These are phyloP conservation scores for Microctenopoma stevenorrisi DNA, from an alignment of 2,797 vertebrate species.

Conservation along the genomic window DNA sequence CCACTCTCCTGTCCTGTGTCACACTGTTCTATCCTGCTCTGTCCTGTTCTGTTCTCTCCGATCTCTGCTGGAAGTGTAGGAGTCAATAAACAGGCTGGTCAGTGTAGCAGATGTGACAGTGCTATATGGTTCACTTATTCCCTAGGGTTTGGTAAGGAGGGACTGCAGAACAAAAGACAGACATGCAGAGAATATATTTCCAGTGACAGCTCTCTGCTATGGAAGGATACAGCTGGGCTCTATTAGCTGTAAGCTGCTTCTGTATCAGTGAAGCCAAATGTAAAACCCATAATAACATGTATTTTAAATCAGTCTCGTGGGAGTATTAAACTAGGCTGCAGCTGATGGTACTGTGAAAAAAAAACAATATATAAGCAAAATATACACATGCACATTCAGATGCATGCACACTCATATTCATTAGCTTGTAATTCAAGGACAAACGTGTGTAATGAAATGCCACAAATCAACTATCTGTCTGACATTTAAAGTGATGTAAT, in stretches of 20 bases:
- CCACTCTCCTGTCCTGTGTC: constrained; percentile 23
- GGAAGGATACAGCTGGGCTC: constrained; percentile 32
- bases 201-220: constrained; percentile 51
- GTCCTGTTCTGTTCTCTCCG: constrained; percentile 36
- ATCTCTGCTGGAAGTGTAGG: constrained; percentile 31
- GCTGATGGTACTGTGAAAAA: constrained; percentile 31
- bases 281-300: constrained; percentile 56
- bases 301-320: constrained; percentile 56
- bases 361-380: constrained; percentile 33
- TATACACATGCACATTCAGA: constrained; percentile 13
- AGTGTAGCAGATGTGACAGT: constrained; percentile 58
- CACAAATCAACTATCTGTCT: background rate
- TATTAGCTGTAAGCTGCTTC: constrained; percentile 37
- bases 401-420: background rate
- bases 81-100: constrained; percentile 60
- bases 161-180: constrained; percentile 51
- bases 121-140: constrained; percentile 55
- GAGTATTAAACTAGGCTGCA: constrained; percentile 48
- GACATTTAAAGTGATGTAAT: constrained; percentile 27
- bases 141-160: constrained; percentile 46
- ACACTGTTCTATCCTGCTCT: constrained; percentile 23
- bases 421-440: constrained; percentile 27
- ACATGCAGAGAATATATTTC: constrained; percentile 46
- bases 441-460: constrained; percentile 9
- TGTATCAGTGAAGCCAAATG: constrained; percentile 47